These are phyloP conservation scores for Nematolebias whitei DNA, from an alignment of 2,113 vertebrate species.

Conservation along the genomic window DNA sequence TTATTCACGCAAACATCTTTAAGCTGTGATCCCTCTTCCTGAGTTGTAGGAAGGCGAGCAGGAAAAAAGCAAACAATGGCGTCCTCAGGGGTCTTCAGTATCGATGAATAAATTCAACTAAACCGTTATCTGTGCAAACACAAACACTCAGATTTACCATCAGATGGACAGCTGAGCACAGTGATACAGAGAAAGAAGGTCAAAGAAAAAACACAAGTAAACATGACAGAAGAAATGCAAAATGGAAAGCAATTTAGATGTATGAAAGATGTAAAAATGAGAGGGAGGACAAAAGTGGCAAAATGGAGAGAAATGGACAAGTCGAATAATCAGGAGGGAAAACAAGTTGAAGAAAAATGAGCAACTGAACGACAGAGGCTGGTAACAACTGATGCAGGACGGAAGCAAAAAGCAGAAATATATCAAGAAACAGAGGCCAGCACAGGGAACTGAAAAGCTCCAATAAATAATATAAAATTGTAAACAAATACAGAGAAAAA, in stretches of 20 bases:
- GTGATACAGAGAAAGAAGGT: background rate
- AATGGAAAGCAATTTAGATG: constrained; percentile 2
- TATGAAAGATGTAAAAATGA: background rate
- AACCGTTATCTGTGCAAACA: constrained; percentile 69
- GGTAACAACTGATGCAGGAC: constrained; percentile 2
- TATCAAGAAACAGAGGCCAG: constrained; percentile 14
- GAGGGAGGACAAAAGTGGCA: background rate
- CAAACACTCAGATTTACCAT: constrained; percentile 55
- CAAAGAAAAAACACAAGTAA: constrained; percentile 11
- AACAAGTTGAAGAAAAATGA: background rate
- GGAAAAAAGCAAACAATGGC: constrained; percentile 54
- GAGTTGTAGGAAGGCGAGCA: constrained; percentile 32
- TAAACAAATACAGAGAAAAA: background rate
- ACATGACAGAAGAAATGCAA: constrained; percentile 5
- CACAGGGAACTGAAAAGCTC: background rate
- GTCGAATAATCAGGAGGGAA: background rate
- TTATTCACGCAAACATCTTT: constrained; percentile 41
- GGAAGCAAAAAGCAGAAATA: constrained; percentile 12
- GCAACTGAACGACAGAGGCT: constrained; percentile 9
- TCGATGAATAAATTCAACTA: constrained; percentile 57
- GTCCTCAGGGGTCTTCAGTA: constrained; percentile 57
- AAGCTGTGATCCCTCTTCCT: constrained; percentile 11
- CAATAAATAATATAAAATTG: constrained; percentile 7
- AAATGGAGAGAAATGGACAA: background rate
- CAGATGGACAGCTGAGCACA: constrained; percentile 42